These are phyloP conservation scores for Choloepus didactylus DNA, from an alignment of 2,797 vertebrate genomes.

Conservation along the genomic window DNA sequence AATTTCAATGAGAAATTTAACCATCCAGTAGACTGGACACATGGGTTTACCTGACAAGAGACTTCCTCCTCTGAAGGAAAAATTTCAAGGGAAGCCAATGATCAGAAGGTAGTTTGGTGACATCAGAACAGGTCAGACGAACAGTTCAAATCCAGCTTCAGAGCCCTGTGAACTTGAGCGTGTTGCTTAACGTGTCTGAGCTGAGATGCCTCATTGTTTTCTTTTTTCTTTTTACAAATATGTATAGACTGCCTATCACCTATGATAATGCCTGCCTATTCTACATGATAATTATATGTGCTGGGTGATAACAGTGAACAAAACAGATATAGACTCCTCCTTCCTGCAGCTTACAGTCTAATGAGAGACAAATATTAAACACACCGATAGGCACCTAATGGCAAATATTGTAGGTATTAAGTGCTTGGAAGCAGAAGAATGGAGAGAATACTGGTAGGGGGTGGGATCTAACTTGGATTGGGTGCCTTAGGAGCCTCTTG, in stretches of 20 bases:
- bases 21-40: neutral
- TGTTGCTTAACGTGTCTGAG: neutral
- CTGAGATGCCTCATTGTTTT: neutral
- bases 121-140: neutral
- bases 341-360: neutral
- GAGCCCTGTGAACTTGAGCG: neutral
- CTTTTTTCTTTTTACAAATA: neutral
- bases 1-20: neutral
- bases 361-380: neutral
- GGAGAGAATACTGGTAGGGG: neutral
- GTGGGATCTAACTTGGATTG: neutral
- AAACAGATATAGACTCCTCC: neutral
- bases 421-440: neutral
- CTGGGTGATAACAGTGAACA: neutral
- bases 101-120: neutral
- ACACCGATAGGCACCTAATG: neutral
- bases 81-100: neutral
- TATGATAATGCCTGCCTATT: no score
- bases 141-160: neutral
- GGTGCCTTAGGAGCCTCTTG: neutral
- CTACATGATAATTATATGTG: neutral
- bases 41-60: neutral
- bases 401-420: neutral
- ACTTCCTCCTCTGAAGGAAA: neutral
- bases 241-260: neutral